Evolutionary conservation across 2,113 vertebrate species (phyloP).

Genomic region (Xenopus borealis): DNA sequence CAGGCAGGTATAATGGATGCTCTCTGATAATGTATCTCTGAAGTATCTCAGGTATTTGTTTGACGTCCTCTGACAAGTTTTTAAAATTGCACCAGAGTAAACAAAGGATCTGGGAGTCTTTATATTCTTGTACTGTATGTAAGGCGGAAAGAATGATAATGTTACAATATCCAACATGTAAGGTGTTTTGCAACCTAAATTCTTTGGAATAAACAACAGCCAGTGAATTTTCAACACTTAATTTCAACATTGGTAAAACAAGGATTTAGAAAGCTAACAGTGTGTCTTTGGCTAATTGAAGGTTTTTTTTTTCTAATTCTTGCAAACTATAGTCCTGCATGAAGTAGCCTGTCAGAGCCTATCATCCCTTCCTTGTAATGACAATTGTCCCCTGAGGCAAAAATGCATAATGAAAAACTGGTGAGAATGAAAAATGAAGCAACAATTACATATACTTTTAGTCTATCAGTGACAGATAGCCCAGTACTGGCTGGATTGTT

Average conservation of each 20-base stretch:
- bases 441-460: slow-evolving; percentile 38
- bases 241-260: slow-evolving; percentile 3
- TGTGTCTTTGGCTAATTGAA: slow-evolving; percentile 45
- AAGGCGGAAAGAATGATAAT: slow-evolving; percentile 9
- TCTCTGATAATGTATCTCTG: background rate
- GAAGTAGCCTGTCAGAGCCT: slow-evolving; percentile 39
- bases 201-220: slow-evolving; percentile 24
- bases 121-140: background rate
- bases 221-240: slow-evolving; percentile 19
- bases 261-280: slow-evolving; percentile 40
- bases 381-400: slow-evolving; percentile 39
- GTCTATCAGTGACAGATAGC: slow-evolving; percentile 34
- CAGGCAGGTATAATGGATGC: too few relatives aligned
- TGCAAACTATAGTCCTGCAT: slow-evolving; percentile 22
- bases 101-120: background rate
- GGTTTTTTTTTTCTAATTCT: slow-evolving; percentile 12
- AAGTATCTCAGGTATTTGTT: slow-evolving; percentile 29
- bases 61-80: slow-evolving; percentile 12
- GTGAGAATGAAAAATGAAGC: slow-evolving; percentile 36
- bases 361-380: slow-evolving; percentile 41
- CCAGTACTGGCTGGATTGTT: slow-evolving; percentile 4
- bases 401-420: slow-evolving; percentile 31
- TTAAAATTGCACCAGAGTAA: slow-evolving; percentile 24
- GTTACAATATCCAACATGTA: background rate
- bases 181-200: slow-evolving; percentile 16